phyloP scores from a whole-genome alignment of 1,140 invertebrate genomes.

The Apis mellifera region Amel_HAv3.1 CM009935.2:4777501-4778000 shows the following conservation, averaged over 20 bases:
- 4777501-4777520: not conserved
- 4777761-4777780: not conserved
- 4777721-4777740: not conserved
- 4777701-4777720: not conserved
- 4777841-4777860: not conserved
- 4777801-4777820: not conserved
- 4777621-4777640: not conserved
- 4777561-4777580: not conserved
- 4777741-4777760: not conserved
- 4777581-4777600: not conserved
- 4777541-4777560: not conserved
- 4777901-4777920: not conserved
- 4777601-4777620: not conserved
- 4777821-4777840: not conserved
- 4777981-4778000: not conserved
- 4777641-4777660: no score
- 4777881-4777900: not conserved
- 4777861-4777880: not conserved
- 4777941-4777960: not conserved
- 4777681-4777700: constrained; percentile 27
- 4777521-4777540: not conserved
- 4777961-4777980: not conserved
- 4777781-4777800: not conserved
- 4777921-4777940: not conserved
- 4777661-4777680: not conserved